Percentiles rank a stretch among this genome's conserved stretches.
These are phyloP conservation scores for Malachius bipustulatus DNA, from an alignment of 2,888 invertebrate genomes.

Conservation along the genomic window DNA sequence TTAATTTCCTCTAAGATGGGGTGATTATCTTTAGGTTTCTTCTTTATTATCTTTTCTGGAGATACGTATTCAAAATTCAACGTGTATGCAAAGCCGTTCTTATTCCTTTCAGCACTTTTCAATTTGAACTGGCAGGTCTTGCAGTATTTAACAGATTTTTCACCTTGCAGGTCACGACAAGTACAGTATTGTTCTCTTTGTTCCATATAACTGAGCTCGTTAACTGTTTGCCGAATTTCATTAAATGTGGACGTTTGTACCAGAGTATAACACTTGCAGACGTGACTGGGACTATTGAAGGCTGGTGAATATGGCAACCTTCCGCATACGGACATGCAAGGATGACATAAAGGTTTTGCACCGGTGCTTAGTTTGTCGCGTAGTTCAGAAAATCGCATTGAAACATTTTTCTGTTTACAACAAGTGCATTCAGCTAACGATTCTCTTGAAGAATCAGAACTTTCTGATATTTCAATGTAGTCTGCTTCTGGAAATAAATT, in stretches of 20 bases:
- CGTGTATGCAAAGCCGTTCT: conserved; percentile 38
- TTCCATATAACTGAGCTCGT: conserved; percentile 18
- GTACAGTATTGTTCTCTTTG: conserved; percentile 20
- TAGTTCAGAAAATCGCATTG: conserved; percentile 2
- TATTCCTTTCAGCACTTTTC: conserved; percentile 21
- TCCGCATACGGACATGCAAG: conserved; percentile 17
- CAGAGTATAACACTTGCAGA: conserved; percentile 19
- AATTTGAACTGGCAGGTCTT: conserved; percentile 25
- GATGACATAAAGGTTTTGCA: conserved; percentile 18
- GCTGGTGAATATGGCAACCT: conserved; percentile 12
- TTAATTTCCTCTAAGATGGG: conserved; percentile 24
- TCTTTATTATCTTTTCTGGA: conserved; percentile 10
- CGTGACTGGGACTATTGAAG: conserved; percentile 16
- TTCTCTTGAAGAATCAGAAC: conserved; percentile 4
- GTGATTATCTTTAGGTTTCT: conserved; percentile 8
- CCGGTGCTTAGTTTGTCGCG: conserved; percentile 14
- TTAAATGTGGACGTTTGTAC: conserved; percentile 16
- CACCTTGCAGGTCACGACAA: conserved; percentile 12
- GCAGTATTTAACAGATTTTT: conserved; percentile 18
- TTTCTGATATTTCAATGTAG: neutral
- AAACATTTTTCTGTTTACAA: conserved; percentile 18
- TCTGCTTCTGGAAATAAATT: too few relatives aligned
- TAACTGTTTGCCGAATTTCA: conserved; percentile 19
- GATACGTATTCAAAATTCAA: conserved; percentile 31
- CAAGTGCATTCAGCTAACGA: conserved; percentile 18